Conservation (phyloP, 2,113 vertebrate species). For the Dicaeum eximium region DNA sequence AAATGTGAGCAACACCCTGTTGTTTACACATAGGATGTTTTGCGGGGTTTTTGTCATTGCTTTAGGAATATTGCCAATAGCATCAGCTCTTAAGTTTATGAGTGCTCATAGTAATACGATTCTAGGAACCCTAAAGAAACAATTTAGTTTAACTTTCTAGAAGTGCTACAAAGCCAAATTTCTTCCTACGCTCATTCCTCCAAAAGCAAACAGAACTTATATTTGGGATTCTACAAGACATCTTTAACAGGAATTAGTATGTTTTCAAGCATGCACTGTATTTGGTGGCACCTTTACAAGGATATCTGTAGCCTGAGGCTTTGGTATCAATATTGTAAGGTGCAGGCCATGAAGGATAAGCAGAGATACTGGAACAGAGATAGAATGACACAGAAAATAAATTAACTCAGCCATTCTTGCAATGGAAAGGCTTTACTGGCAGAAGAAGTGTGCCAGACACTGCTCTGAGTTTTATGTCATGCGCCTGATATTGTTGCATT, state of each 20-base stretch:
- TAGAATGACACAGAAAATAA: neutral
- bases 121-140: neutral
- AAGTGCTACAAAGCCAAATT: neutral
- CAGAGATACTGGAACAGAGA: neutral
- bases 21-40: neutral
- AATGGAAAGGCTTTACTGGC: neutral
- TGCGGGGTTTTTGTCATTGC: neutral
- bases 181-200: neutral
- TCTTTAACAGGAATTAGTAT: neutral
- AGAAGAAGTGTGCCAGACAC: neutral
- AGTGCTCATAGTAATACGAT: neutral
- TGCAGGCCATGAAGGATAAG: neutral
- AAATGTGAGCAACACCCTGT: neutral
- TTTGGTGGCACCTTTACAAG: neutral
- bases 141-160: neutral
- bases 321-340: neutral
- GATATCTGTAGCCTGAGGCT: neutral
- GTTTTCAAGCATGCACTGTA: neutral
- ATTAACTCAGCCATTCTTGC: neutral
- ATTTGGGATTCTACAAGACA: neutral
- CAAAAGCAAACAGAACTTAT: neutral
- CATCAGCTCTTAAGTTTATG: neutral
- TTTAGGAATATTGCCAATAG: neutral
- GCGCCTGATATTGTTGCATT: neutral
- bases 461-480: neutral